Percentiles rank a stretch among this genome's conserved stretches.
These are phyloP conservation scores for Nymphalis polychloros DNA, from an alignment of 2,888 invertebrate species.

Conservation along the genomic window DNA sequence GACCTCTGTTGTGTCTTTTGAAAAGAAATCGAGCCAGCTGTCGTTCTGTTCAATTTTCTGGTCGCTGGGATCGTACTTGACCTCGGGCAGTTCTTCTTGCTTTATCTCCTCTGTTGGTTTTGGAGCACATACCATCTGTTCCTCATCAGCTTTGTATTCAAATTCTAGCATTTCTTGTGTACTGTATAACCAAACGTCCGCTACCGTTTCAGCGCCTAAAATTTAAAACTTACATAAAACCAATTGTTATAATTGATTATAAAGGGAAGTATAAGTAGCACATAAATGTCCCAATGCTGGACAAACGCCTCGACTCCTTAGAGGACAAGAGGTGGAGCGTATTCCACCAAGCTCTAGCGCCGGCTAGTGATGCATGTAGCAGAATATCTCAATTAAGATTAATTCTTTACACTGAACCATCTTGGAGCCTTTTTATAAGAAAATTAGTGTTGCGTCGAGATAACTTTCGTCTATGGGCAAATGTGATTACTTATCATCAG, in stretches of 20 bases:
- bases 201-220: conserved; percentile 89
- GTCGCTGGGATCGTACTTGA: conserved; percentile 7
- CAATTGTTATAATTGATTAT: neutral
- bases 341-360: no score
- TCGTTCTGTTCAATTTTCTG: conserved; percentile 46
- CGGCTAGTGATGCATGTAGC: no score
- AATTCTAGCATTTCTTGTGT: conserved; percentile 69
- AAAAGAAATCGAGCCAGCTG: conserved; percentile 72
- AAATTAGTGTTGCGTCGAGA: no score
- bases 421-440: no score
- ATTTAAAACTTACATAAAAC: neutral
- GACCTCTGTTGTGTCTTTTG: conserved; percentile 60
- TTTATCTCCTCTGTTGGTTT: conserved; percentile 34
- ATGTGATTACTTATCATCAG: no score
- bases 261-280: no score
- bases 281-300: no score
- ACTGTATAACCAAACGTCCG: conserved; percentile 86
- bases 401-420: no score
- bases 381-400: no score
- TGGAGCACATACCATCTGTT: conserved; percentile 30
- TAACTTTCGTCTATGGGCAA: no score
- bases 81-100: conserved; percentile 32
- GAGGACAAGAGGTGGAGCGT: no score
- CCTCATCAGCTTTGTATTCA: conserved; percentile 49
- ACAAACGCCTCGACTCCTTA: no score